Evolutionary conservation across 2,797 vertebrate genomes (phyloP).

Genomic region (Cirrhinus mrigala): DNA sequence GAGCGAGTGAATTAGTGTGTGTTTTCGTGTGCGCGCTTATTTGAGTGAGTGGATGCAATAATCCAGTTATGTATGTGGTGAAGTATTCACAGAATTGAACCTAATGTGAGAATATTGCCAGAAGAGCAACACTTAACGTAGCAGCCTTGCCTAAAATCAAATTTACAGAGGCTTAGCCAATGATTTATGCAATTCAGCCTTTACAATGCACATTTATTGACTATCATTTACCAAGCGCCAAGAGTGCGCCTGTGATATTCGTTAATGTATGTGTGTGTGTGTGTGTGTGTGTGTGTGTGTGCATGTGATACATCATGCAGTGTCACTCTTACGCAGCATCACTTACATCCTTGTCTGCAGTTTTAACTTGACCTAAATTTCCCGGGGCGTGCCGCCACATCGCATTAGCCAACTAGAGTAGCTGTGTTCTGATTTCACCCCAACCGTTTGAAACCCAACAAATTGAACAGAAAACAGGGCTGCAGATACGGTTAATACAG

Average conservation of each 20-base stretch:
- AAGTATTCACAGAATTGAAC: slow-evolving; percentile 57
- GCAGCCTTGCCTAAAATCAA: slow-evolving; percentile 7
- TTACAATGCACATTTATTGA: slow-evolving; percentile 19
- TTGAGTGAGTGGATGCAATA: slow-evolving; percentile 51
- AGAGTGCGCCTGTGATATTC: background rate
- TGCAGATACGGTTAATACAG: slow-evolving; percentile 63
- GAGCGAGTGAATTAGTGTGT: slow-evolving; percentile 4
- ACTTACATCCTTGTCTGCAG: slow-evolving; percentile 66
- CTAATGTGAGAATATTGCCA: slow-evolving; percentile 23
- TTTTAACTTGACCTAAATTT: slow-evolving; percentile 92
- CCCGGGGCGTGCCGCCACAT: slow-evolving; percentile 82
- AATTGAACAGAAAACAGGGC: slow-evolving; percentile 84
- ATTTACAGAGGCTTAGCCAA: slow-evolving; percentile 4
- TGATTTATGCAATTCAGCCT: slow-evolving; percentile 8
- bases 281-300: background rate
- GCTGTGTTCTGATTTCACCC: slow-evolving; percentile 75
- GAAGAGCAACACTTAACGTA: background rate
- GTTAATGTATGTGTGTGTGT: background rate
- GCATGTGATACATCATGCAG: slow-evolving; percentile 10
- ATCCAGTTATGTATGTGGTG: slow-evolving; percentile 54
- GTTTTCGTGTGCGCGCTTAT: slow-evolving; percentile 27
- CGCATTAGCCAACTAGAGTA: slow-evolving; percentile 80
- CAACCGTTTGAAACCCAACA: slow-evolving; percentile 78
- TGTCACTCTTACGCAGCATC: slow-evolving; percentile 52
- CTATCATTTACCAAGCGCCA: background rate